These are phyloP conservation scores for Leuciscus idus DNA, from an alignment of 2,113 vertebrate species.

Conservation along the genomic window DNA sequence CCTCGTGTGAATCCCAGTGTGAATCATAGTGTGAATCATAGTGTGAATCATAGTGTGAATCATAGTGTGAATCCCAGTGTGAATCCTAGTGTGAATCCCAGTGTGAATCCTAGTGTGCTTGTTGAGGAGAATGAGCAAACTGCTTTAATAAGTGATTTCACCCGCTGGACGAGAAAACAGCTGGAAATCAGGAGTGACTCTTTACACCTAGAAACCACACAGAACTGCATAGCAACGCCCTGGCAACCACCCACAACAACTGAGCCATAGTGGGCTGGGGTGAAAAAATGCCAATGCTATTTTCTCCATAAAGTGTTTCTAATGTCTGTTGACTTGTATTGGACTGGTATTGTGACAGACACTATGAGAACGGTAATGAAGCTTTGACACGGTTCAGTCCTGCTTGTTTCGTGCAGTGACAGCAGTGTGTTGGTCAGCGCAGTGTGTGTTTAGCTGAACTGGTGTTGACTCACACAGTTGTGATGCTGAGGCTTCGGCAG, in stretches of 20 bases:
- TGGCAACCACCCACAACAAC: neutral
- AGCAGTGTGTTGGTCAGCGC: neutral
- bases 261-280: neutral
- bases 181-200: too few species aligned
- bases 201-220: too few species aligned
- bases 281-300: neutral
- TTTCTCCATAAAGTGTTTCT: neutral
- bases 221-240: too few species aligned
- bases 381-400: neutral
- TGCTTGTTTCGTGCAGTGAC: neutral
- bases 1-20: too few species aligned
- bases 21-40: too few species aligned
- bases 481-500: slow-evolving; percentile 17
- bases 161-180: too few species aligned
- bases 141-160: too few species aligned
- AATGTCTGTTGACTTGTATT: neutral
- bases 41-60: too few species aligned
- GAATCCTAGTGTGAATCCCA: too few species aligned
- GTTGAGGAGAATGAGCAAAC: neutral
- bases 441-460: slow-evolving; percentile 9
- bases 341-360: neutral
- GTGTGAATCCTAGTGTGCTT: too few species aligned
- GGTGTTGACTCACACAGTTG: slow-evolving; percentile 26
- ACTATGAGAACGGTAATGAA: neutral
- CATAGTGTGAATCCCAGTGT: too few species aligned